Base-by-base conservation (phyloP, 2,797 vertebrate genomes). In the Columba guinea region DNA sequence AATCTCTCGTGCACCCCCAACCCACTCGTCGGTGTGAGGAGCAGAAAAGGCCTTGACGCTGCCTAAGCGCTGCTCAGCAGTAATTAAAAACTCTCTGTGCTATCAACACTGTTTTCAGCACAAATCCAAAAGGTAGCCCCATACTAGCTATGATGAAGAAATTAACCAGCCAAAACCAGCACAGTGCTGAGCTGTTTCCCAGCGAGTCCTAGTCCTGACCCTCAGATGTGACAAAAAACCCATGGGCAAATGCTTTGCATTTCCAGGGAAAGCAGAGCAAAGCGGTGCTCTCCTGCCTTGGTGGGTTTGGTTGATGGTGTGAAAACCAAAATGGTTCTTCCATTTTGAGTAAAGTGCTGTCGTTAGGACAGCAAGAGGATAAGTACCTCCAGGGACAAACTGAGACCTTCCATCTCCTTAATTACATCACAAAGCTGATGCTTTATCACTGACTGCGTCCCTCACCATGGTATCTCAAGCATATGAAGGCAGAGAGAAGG, bases 221-320 rank as follows among this genome's bases (percentile, higher is more conserved):
- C 46, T 44, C 73, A 32, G 1, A 7, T 20, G 2, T 13, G 20
- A 49, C 44, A 60, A 13, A 62, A 81, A 39, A 30, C 20, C 46
- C 27, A 5, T 6, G 7, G 44, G 28, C 18, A 86, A 70, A 91
- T 35, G 22, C 4, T 2, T 21, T 32, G 46, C 71, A 59, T 27
- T 58, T 82, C 5, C 52, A 62, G 51, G 53, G 34, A 62, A 34
- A 16, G 49, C 51, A 32, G 37, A 41, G 49, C 26, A 34, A 28
- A 17, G 15, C 4, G 23, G 23, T 16, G 39, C 46, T 83, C 30
- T 48, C 37, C 71, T 8, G 1, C 9, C 1, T 34, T 49, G 48
- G 27, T 64, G 24, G 0, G 41, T 75, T 65, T 0, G 0, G 34
- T 22, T 15, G 27, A 11, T 27, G 44, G 13, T 48, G 67, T 48